Evolutionary conservation across 2,113 vertebrate genomes (phyloP).

Genomic region (Trachemys scripta): DNA sequence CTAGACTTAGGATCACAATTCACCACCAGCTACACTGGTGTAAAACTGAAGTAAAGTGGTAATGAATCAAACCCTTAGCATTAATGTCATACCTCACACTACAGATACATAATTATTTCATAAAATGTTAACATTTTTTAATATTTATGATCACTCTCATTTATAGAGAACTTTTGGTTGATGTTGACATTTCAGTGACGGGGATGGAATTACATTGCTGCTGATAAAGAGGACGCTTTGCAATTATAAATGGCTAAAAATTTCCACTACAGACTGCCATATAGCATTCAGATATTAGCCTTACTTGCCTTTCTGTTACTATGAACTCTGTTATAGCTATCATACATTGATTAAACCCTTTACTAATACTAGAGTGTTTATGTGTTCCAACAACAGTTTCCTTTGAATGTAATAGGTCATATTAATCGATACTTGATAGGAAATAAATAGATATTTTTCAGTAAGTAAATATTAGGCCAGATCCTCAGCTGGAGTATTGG

Average conservation of each 20-base stretch:
- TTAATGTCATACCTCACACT: not conserved
- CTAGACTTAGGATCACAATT: not conserved
- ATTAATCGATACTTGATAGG: not conserved
- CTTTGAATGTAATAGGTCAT: not conserved
- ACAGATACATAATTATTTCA: not conserved
- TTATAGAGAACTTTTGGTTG: not conserved
- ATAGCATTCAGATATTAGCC: not conserved
- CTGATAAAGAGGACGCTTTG: not conserved
- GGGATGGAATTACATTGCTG: not conserved
- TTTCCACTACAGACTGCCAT: not conserved
- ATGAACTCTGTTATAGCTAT: not conserved
- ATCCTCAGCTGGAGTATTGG: not conserved
- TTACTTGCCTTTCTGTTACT: not conserved
- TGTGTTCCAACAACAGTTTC: not conserved
- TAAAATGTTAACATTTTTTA: not conserved
- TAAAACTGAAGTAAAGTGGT: not conserved
- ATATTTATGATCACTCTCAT: not conserved
- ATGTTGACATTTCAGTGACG: not conserved
- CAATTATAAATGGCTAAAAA: not conserved
- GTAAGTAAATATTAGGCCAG: not conserved
- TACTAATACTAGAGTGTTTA: accelerated
- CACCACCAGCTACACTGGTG: not conserved
- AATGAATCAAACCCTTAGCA: not conserved
- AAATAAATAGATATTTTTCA: not conserved
- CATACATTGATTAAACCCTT: not conserved